phyloP scores from a whole-genome alignment of 1,140 invertebrate genomes.

The Drosophila virilis region DNA sequence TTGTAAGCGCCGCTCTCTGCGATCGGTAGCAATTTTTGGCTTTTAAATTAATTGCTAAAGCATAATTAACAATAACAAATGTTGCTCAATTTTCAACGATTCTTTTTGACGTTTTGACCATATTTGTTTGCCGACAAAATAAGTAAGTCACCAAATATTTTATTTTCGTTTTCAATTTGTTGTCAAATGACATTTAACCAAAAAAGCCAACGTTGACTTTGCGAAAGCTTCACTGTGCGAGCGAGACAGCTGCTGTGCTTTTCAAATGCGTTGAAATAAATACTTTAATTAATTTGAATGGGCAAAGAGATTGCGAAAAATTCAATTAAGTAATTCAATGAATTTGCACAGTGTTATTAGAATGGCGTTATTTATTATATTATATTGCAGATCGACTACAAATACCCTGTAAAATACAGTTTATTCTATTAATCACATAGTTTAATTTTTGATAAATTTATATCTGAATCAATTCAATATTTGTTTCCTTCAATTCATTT shows the following conservation, averaged over 20 bases:
- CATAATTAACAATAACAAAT: constrained; percentile 48
- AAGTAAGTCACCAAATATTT: constrained; percentile 18
- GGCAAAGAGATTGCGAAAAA: not conserved
- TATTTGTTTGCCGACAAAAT: constrained; percentile 18
- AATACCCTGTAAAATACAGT: not conserved
- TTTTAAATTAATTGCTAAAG: constrained; percentile 50
- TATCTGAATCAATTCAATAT: too few relatives aligned
- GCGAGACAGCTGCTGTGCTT: not conserved
- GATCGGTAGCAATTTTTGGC: constrained; percentile 16
- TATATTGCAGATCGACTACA: not conserved
- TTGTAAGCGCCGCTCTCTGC: not conserved
- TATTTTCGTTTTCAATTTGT: not conserved
- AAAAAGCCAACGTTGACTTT: not conserved
- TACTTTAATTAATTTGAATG: not conserved
- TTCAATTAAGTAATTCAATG: not conserved
- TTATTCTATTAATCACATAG: too few relatives aligned
- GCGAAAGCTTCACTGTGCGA: not conserved
- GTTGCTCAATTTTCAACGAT: constrained; percentile 54
- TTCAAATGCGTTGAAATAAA: not conserved
- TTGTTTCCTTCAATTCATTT: too few relatives aligned
- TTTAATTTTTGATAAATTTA: too few relatives aligned
- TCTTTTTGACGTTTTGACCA: constrained; percentile 48
- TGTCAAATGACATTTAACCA: constrained; percentile 17
- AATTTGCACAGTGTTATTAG: too few relatives aligned
- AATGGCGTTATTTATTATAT: too few relatives aligned